Evolutionary conservation across 1,140 invertebrate species (phyloP), one percentile per base, ranked within the genome.

Genomic region (Cecropterus lyciades): DNA sequence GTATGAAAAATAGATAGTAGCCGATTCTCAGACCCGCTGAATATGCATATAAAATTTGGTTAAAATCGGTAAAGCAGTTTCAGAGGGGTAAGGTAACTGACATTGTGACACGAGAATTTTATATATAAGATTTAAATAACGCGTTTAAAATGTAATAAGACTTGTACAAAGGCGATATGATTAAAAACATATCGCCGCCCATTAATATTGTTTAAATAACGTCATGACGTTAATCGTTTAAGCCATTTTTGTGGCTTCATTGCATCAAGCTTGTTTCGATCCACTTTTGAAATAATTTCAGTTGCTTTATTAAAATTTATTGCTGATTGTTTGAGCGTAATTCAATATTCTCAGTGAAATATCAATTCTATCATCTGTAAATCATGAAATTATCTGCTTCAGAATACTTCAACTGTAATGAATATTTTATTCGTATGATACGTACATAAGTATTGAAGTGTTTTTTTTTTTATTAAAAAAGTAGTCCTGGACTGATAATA

Each of bases 221-320:
- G 53, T 43, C 53, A 56, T 56, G 53, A 56, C 53, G 37, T 43
- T 56, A 56, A 42, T 56, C 37, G 37, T 43, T 56, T 56, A n/a
- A 56, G 53, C 53, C 37, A 56, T 56, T 56, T 45, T 42, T 56
- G 53, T 17, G 37, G 53, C 53, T 56, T 56, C 42, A 56, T 56
- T 56, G 37, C 53, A 56, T 43, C 42, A 56, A 56, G n/a, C 37
- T 43, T 43, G 37, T 42, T 56, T n/a, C 17, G 37, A 43, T 56
- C 17, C 53, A 43, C 53, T 56, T 56, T 56, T 56, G 24, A 56
- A 56, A 56, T 17, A 42, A 56, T 42, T 56, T 43, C 53, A 40
- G 53, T 56, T 24, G 53, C 53, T 43, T 43, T 43, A 56, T 43
- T 42, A 56, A 56, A 56, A 56, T 56, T 24, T 56, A 56, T 20